Conservation (phyloP, 2,888 invertebrate genomes). For the Agrotis puta region DNA sequence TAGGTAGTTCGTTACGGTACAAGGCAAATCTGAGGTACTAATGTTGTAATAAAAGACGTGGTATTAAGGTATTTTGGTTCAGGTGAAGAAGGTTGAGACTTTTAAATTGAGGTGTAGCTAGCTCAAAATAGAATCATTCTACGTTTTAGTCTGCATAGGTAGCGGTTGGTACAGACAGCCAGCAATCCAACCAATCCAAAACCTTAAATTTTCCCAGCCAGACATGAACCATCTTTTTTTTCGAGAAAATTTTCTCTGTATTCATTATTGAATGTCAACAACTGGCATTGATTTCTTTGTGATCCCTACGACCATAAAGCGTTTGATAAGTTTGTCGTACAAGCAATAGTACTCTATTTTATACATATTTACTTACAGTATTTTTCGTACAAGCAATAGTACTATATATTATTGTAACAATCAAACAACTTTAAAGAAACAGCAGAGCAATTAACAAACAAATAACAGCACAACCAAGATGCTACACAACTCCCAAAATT, state of each 20-base stretch:
- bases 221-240: no score
- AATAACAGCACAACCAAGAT: constrained; percentile 14
- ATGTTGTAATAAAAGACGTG: constrained; percentile 12
- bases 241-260: no score
- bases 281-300: no score
- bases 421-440: no score
- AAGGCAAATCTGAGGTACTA: constrained; percentile 34
- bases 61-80: background rate
- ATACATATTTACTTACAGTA: background rate
- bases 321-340: background rate
- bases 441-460: background rate
- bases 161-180: background rate
- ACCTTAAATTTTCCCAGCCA: no score
- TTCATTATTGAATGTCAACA: no score
- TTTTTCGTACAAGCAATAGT: background rate
- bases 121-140: background rate
- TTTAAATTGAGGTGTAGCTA: background rate
- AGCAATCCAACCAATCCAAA: no score
- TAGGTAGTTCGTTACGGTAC: constrained; percentile 54
- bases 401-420: no score
- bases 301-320: no score
- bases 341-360: no score
- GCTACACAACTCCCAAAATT: constrained; percentile 16
- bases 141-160: background rate
- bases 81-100: background rate